These are phyloP conservation scores for Tetranychus truncatus DNA, from an alignment of 2,888 invertebrate species.

Conservation along the genomic window DNA sequence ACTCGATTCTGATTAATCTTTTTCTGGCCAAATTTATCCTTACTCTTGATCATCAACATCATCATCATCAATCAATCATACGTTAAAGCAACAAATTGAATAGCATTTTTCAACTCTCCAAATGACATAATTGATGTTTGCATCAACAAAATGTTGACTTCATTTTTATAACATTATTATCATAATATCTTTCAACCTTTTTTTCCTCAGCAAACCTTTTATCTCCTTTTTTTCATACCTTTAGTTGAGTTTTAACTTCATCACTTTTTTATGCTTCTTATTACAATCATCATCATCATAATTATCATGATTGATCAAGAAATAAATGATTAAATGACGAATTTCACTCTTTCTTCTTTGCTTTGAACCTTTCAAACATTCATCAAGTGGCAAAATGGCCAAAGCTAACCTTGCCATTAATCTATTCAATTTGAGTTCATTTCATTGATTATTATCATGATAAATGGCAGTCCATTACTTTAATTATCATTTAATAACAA, in stretches of 20 bases:
- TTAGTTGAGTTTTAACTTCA: too few relatives aligned
- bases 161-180: background rate
- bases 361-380: too few relatives aligned
- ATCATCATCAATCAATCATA: background rate
- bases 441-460: background rate
- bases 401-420: background rate
- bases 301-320: too few relatives aligned
- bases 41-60: background rate
- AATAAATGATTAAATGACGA: too few relatives aligned
- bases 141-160: background rate
- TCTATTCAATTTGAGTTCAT: background rate
- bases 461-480: background rate
- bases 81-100: background rate
- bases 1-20: background rate
- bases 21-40: background rate
- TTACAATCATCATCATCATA: too few relatives aligned
- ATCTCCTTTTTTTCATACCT: too few relatives aligned
- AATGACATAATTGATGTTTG: background rate
- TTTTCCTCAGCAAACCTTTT: background rate
- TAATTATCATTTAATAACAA: background rate
- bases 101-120: background rate
- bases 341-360: too few relatives aligned
- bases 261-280: too few relatives aligned
- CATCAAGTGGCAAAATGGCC: too few relatives aligned
- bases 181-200: background rate